Evolutionary conservation across 2,797 vertebrate species (phyloP), one percentile per base, ranked within the genome.

Genomic region (Pristis pectinata): DNA sequence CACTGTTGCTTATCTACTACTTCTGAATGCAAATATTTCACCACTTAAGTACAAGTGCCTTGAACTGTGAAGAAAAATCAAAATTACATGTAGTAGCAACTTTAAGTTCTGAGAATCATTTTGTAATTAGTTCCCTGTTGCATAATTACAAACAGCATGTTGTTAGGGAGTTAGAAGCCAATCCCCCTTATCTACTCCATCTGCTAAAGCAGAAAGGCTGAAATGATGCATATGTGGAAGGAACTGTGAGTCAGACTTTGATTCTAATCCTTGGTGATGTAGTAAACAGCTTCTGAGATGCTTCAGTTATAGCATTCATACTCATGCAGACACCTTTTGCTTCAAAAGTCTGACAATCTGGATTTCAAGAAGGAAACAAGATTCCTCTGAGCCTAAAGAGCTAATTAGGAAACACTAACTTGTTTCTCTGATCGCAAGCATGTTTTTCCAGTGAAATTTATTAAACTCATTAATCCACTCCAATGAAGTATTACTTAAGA

Each of bases 401-500:
- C 97, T 98, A 98, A 98, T 98, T 98, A 98, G 97, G 97, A 98
- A 97, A 98, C 96, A 97, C 96, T 96, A 97, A 97, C 96, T 96
- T 96, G 95, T 95, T 96, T 97, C 96, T 96, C 96, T 95, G 95
- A 94, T 96, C 96, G 95, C 11, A 27, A 95, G 87, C 22, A 9
- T 95, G 53, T 96, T 96, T 97, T 96, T 85, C 95, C 95, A 95
- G 85, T 80, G 96, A 95, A 97, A 97, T 97, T 97, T 97, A 97
- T 97, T 97, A 97, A 97, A 97, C 98, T 98, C 97, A 98, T 98
- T 98, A 98, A 97, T 97, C 97, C 97, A 95, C 96, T 96, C 97
- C 97, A 97, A 98, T 97, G 97, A 97, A 98, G 97, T 97, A 97
- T 96, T 98, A 97, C 97, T 97, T 97, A 97, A 99, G 98, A 96